Evolutionary conservation across 1,140 invertebrate genomes (phyloP).

Genomic region (Sitobion miscanthi): DNA sequence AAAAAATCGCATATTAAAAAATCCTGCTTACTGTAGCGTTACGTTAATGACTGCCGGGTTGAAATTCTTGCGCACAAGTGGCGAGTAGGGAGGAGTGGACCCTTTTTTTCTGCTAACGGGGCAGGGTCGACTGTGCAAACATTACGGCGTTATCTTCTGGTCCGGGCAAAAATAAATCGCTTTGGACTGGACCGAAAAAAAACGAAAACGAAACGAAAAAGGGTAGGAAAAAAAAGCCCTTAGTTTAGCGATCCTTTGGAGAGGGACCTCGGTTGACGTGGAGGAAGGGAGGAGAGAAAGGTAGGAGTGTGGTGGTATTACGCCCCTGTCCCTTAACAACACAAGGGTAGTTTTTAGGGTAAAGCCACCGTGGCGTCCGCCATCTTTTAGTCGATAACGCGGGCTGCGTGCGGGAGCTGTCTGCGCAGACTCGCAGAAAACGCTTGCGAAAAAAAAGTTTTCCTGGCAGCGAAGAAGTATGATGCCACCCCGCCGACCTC

Average conservation of each 20-base stretch:
- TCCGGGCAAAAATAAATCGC: slow-evolving; percentile 56
- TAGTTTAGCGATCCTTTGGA: slow-evolving; percentile 50
- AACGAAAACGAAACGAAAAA: slow-evolving; percentile 32
- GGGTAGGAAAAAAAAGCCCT: slow-evolving; percentile 51
- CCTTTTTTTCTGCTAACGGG: slow-evolving; percentile 50
- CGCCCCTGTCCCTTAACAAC: slow-evolving; percentile 45
- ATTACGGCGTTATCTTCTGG: slow-evolving; percentile 57
- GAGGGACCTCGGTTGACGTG: slow-evolving; percentile 20
- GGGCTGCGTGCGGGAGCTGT: neutral
- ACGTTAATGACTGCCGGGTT: slow-evolving; percentile 56
- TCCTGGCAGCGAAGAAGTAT: slow-evolving; percentile 27
- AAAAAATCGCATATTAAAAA: slow-evolving; percentile 55
- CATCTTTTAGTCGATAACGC: slow-evolving; percentile 55
- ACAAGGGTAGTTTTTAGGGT: slow-evolving; percentile 53
- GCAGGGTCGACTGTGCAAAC: slow-evolving; percentile 50
- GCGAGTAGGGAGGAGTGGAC: slow-evolving; percentile 40
- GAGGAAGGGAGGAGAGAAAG: neutral
- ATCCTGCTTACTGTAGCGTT: slow-evolving; percentile 57
- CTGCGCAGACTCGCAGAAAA: slow-evolving; percentile 17
- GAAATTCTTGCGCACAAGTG: slow-evolving; percentile 56
- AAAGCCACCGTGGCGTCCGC: slow-evolving; percentile 42
- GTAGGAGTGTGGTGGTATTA: neutral
- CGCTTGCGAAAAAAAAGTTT: slow-evolving; percentile 34
- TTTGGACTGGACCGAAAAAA: slow-evolving; percentile 50
- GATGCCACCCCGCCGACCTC: neutral